Percentiles rank a stretch among this genome's conserved stretches.
These are phyloP conservation scores for Oxyura jamaicensis DNA, from an alignment of 2,113 vertebrate species.

Conservation along the genomic window DNA sequence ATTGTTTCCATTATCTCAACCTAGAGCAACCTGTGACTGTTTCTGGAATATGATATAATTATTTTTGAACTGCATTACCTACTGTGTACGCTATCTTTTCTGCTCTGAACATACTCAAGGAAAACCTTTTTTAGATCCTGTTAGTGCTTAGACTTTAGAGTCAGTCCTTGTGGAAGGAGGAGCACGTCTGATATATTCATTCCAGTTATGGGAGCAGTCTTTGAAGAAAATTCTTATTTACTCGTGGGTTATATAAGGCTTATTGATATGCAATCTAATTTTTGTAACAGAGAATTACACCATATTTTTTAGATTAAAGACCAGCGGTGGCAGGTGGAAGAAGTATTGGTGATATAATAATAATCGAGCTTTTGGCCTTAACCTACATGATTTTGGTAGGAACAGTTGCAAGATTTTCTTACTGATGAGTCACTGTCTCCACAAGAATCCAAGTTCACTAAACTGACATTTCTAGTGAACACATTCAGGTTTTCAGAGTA, in stretches of 20 bases:
- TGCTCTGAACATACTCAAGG: background rate
- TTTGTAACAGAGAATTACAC: background rate
- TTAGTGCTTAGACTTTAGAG: background rate
- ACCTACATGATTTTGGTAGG: background rate
- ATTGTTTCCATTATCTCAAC: constrained; percentile 39
- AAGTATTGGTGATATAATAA: background rate
- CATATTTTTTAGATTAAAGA: background rate
- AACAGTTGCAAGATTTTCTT: background rate
- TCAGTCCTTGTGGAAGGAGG: background rate
- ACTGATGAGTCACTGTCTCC: background rate
- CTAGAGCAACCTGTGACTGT: constrained; percentile 5
- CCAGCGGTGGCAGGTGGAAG: background rate
- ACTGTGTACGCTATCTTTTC: background rate
- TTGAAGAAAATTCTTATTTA: background rate
- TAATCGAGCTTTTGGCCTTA: background rate
- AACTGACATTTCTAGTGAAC: background rate
- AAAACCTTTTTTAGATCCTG: background rate
- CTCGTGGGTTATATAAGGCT: background rate
- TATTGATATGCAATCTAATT: background rate
- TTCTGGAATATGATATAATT: constrained; percentile 36
- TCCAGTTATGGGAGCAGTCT: background rate
- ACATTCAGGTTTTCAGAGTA: background rate
- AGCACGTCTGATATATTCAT: background rate
- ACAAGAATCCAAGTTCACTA: background rate
- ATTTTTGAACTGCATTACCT: constrained; percentile 1